A percentile compares a stretch with the other conserved stretches of the same genome.
Conservation (phyloP, 2,113 vertebrate genomes). For the Aegypius monachus region DNA sequence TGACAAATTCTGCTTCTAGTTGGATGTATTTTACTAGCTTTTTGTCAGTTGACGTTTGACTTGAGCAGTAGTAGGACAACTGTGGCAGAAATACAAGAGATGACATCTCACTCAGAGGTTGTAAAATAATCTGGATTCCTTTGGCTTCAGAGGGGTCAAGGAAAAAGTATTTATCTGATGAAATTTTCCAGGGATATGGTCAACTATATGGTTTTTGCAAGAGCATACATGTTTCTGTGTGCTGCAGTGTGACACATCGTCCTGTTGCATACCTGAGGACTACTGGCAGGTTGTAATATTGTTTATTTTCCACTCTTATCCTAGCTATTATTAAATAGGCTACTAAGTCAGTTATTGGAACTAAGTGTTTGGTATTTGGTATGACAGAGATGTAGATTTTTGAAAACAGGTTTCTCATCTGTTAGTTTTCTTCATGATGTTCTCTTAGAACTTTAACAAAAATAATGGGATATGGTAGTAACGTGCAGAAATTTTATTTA, state of each 20-base stretch:
- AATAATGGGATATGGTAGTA: neutral
- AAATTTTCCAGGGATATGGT: neutral
- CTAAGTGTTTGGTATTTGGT: neutral
- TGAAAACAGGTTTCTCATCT: neutral
- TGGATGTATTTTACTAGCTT: neutral
- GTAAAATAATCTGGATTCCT: neutral
- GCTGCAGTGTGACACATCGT: neutral
- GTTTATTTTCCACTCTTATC: neutral
- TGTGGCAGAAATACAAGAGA: neutral
- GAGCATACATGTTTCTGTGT: rapidly evolving
- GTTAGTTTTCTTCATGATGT: neutral
- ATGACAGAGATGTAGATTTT: neutral
- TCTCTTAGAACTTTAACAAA: neutral
- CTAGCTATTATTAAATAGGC: neutral
- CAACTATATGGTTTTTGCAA: neutral
- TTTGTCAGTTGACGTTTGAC: neutral
- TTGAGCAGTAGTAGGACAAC: neutral
- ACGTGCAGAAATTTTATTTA: neutral
- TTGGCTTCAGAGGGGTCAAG: neutral
- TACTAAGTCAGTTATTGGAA: neutral
- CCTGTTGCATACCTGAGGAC: neutral
- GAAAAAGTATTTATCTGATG: neutral
- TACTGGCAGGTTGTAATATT: neutral
- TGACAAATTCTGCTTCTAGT: neutral
- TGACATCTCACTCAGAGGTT: neutral